Conservation (phyloP, 1,140 invertebrate species). For the Drosophila repletoides region DNA sequence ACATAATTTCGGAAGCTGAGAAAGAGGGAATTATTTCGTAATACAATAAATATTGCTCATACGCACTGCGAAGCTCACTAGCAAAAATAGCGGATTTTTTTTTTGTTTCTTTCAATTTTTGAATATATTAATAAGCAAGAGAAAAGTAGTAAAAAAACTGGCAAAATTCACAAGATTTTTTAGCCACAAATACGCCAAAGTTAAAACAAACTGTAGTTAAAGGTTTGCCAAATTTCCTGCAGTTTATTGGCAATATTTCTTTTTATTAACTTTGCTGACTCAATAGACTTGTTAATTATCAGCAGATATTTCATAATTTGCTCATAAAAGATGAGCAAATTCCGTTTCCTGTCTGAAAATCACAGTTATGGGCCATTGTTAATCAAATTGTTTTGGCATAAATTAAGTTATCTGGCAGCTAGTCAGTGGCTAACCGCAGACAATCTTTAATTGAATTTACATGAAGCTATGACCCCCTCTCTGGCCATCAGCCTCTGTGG, state of each 20-base stretch:
- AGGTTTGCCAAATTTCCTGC: no score
- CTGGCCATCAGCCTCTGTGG: background rate
- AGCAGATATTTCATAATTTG: background rate
- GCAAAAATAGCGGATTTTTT: no score
- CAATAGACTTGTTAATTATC: background rate
- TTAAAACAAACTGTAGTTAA: no score
- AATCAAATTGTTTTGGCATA: conserved; percentile 14
- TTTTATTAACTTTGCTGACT: background rate
- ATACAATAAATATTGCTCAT: background rate
- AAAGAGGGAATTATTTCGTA: no score
- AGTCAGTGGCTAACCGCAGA: conserved; percentile 8
- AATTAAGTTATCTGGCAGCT: background rate
- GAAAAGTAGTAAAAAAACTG: no score
- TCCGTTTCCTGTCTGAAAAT: conserved; percentile 18
- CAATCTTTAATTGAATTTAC: conserved; percentile 41
- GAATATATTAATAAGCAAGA: no score
- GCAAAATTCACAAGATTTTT: no score
- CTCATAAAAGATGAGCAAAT: background rate
- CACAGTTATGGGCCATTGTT: conserved; percentile 3
- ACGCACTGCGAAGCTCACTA: no score
- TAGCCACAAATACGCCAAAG: no score
- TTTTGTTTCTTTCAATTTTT: no score
- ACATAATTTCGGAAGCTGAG: no score
- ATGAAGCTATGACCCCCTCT: conserved; percentile 30
- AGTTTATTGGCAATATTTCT: background rate